Base-by-base conservation (phyloP, 2,888 invertebrate genomes). In the Junonia oenone region DNA sequence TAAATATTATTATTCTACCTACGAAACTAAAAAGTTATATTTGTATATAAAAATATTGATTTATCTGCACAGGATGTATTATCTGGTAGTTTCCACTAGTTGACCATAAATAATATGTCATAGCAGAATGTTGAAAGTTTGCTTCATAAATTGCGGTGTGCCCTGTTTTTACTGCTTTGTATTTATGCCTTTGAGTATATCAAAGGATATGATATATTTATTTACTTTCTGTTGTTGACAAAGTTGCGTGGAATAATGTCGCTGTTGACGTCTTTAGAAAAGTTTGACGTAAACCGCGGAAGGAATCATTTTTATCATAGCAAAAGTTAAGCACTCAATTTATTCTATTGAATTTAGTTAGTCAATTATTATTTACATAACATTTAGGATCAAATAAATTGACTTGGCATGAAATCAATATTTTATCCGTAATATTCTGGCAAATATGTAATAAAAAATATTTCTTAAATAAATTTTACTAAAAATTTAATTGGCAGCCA, bases 121-220 rank as follows among this genome's bases (percentile, higher is more conserved):
- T 13, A 43, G 26, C 43, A 13, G 26, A 46, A 53, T 11, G 58
- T 53, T 60, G 52, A 55, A 56, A 62, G 54, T 62, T 62, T 47
- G 35, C 58, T 58, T 55, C 63, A 58, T 63, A 63, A 63, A 61
- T 61, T 63, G 52, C 54, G 31, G 31, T 40, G 45, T 47, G 22
- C 35, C 40, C 47, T 43, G 47, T 56, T 56, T 51, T 51, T 46
- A 51, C 29, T 51, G 17, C n/a, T 37, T 35, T 52, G 15, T 46
- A 37, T 29, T 38, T 47, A 40, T 31, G 49, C 19, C 15, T 40
- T 45, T 26, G 19, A 15, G 8, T 33, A 26, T 29, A 45, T 17
- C 22, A 14, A 33, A 43, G 22, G 13, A 38, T 49, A 27, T 47
- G 47, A 22, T 33, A 47, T 48, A 43, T 47, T 40, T 47, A 47